phyloP scores from a whole-genome alignment of 1,140 invertebrate species.

The Leucophenga varia region DNA sequence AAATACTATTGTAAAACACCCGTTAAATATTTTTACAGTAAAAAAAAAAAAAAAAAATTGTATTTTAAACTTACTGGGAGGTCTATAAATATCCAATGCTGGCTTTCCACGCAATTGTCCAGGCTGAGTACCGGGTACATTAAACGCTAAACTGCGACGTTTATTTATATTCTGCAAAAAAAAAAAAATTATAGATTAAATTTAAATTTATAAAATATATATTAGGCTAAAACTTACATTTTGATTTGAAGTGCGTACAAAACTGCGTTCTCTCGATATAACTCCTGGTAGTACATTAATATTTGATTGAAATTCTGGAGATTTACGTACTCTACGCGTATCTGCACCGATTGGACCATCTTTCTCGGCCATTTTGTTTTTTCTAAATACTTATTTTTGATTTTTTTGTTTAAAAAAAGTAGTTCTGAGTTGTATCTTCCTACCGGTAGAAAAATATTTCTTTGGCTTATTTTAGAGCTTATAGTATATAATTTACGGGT shows the following conservation, averaged over 20 bases:
- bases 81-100: constrained; percentile 82
- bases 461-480: constrained; percentile 24
- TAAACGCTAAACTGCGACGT: constrained; percentile 52
- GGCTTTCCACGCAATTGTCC: constrained; percentile 67
- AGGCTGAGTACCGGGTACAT: constrained; percentile 42
- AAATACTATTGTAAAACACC: too few relatives aligned
- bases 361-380: constrained; percentile 40
- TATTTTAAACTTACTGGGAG: constrained; percentile 68
- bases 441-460: constrained; percentile 42
- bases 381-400: constrained; percentile 7
- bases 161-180: constrained; percentile 47
- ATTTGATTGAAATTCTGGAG: constrained; percentile 44
- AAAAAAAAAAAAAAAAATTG: too few relatives aligned
- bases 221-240: constrained; percentile 36
- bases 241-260: constrained; percentile 62
- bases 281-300: constrained; percentile 49
- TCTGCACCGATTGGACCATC: constrained; percentile 36
- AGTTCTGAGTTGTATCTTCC: too few relatives aligned
- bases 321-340: constrained; percentile 47
- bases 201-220: not conserved
- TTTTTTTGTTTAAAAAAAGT: constrained; percentile 27
- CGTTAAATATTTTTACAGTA: too few relatives aligned
- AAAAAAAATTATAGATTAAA: constrained; percentile 5
- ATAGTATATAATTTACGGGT: too few relatives aligned
- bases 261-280: constrained; percentile 64